Evolutionary conservation across 2,888 invertebrate species (phyloP).

Genomic region (Trichacis sp.): DNA sequence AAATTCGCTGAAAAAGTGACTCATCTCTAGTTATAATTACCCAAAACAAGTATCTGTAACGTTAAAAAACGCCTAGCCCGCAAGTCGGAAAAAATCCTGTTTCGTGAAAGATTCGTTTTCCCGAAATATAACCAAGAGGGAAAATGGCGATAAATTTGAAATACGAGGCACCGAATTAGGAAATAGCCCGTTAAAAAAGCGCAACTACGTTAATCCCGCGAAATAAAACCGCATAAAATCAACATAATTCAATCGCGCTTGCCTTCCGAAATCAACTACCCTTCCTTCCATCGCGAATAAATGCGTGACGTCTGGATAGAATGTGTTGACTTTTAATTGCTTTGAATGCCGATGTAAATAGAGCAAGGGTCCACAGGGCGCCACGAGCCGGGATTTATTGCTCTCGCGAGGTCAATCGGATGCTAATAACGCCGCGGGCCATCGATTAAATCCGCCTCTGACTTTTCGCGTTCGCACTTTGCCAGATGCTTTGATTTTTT

Average conservation of each 20-base stretch:
- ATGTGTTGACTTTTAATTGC: conserved; percentile 50
- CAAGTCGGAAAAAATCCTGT: not conserved
- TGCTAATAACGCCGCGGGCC: conserved; percentile 44
- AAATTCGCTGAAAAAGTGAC: too few relatives aligned
- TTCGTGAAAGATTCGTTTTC: conserved; percentile 28
- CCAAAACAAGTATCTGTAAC: too few relatives aligned
- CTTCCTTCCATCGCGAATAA: conserved; percentile 54
- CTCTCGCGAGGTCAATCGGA: conserved; percentile 46
- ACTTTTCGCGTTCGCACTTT: conserved; percentile 19
- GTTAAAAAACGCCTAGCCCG: too few relatives aligned
- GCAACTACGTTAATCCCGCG: conserved; percentile 65
- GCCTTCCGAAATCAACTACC: conserved; percentile 63
- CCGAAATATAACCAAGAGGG: conserved; percentile 48
- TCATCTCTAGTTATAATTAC: too few relatives aligned
- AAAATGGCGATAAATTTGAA: conserved; percentile 55
- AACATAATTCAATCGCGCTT: conserved; percentile 67
- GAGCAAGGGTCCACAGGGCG: conserved; percentile 43
- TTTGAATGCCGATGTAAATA: conserved; percentile 34
- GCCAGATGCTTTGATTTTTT: too few relatives aligned
- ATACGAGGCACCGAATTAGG: conserved; percentile 60
- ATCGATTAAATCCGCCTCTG: conserved; percentile 33
- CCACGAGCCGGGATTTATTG: conserved; percentile 39
- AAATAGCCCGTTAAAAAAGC: conserved; percentile 68
- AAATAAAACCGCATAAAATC: conserved; percentile 65
- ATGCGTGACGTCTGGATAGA: conserved; percentile 46